Evolutionary conservation across 2,113 vertebrate genomes (phyloP).

Genomic region (Taxidea taxus): DNA sequence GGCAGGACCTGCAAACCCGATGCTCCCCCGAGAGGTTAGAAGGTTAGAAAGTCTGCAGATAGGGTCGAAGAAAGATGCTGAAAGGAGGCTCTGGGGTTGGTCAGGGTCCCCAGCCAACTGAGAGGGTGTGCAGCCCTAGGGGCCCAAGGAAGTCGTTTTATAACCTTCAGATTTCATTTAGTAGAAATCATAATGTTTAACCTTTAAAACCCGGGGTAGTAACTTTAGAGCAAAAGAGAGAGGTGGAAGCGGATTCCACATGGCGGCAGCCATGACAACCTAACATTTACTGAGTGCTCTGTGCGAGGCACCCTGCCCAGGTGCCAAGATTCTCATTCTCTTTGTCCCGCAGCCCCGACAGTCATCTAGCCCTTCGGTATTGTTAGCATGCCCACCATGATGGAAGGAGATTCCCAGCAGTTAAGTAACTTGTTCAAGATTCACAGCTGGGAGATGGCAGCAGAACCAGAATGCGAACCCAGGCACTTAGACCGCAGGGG

Average conservation of each 20-base stretch:
- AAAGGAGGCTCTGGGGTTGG: background rate
- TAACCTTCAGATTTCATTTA: background rate
- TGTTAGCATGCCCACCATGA: background rate
- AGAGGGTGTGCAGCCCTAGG: background rate
- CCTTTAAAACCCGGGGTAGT: background rate
- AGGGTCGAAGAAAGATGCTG: background rate
- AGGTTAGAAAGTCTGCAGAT: background rate
- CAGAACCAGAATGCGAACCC: background rate
- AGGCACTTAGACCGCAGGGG: background rate
- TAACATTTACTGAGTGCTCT: background rate
- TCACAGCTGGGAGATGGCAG: background rate
- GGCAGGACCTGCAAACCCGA: background rate
- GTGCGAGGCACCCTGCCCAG: background rate
- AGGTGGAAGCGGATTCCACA: background rate
- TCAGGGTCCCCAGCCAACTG: background rate
- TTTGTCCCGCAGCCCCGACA: accelerated
- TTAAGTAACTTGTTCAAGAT: background rate
- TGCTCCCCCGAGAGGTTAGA: background rate
- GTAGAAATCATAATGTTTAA: background rate
- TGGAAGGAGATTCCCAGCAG: accelerated
- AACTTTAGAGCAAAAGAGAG: background rate
- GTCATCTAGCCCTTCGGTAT: background rate
- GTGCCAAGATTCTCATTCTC: background rate
- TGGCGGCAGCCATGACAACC: background rate
- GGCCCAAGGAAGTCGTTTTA: background rate